Conservation (phyloP, 1,140 invertebrate genomes). For the Caenorhabditis remanei region DNA sequence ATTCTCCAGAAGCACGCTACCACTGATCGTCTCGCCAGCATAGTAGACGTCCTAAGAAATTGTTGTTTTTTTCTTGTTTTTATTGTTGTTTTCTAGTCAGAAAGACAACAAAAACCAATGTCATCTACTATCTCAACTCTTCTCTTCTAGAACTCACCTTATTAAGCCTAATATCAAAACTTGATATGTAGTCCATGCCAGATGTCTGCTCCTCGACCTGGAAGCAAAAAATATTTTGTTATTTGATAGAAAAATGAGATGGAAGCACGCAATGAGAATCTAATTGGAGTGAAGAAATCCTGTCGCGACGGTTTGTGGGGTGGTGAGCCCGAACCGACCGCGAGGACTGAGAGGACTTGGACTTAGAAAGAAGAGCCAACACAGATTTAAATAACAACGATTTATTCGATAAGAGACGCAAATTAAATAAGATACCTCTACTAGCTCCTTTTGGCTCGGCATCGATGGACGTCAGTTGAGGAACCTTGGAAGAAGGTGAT, state of each 20-base stretch:
- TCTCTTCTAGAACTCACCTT: constrained; percentile 41
- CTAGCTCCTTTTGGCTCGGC: too few relatives aligned
- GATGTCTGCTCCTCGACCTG: constrained; percentile 52
- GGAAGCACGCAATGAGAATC: background rate
- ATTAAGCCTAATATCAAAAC: constrained; percentile 74
- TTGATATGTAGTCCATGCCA: constrained; percentile 74
- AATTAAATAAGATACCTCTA: too few relatives aligned
- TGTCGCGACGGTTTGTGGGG: too few relatives aligned
- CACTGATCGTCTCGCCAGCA: constrained; percentile 71
- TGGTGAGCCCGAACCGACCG: too few relatives aligned
- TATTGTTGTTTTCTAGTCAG: constrained; percentile 3
- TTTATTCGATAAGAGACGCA: too few relatives aligned
- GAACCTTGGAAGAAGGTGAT: too few relatives aligned
- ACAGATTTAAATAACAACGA: too few relatives aligned
- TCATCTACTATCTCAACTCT: background rate
- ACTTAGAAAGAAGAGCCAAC: too few relatives aligned
- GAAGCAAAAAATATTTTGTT: background rate
- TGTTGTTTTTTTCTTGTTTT: background rate
- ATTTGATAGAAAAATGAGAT: constrained; percentile 4
- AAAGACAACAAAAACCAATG: constrained; percentile 5
- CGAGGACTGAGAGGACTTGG: too few relatives aligned
- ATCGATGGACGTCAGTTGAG: too few relatives aligned
- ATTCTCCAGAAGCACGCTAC: constrained; percentile 74
- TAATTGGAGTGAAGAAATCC: background rate
- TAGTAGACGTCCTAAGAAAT: constrained; percentile 73